Base-by-base conservation (phyloP, 92 coral and sea anemone species). In the Siderastrea siderea region DNA sequence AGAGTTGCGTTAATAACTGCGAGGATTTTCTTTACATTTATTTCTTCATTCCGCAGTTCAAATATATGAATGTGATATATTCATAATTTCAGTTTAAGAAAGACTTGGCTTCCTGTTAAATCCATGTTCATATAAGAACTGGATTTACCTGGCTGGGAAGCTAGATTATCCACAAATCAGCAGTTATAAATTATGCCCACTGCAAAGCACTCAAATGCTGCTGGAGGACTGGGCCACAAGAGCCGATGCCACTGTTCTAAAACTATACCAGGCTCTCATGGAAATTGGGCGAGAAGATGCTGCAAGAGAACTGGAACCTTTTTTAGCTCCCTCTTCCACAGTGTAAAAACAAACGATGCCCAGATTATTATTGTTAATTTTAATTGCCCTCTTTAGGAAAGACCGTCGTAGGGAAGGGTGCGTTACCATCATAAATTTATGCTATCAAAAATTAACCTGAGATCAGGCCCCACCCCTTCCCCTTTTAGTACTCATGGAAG, bases 231-330 rank as follows among this genome's bases (percentile, higher is more conserved):
- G 92, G 92, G 68, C 87, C 47, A 57, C 64, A 9, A 43, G 64
- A 14, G 50, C 2, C 1, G 83, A 88, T 47, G 78, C 88, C 12
- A 82, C 92, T 14, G 83, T 88, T 2, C 11, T 52, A 0, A 88
- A 71, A 63, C 26, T 88, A 68, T 75, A 82, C 83, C 78, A 82
- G 64, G 68, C 70, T 1, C 70, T 88, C 54, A 53, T 17, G 66
- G 77, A 65, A 5, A 88, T 82, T 13, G 92, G 92, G 5, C 86
- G 92, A 61, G 83, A 45, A 54, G 92, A 88, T 83, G 92, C 79
- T 62, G 88, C 88, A 13, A 46, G 54, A 15, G 82, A 74, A 43
- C 66, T 84, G 64, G 73, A 84, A 61, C 63, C 81, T 2, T 7
- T 63, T 45, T 60, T 82, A 47, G 47, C 19, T 17, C 68, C 78